These are phyloP conservation scores for Heliconius erato DNA, from an alignment of 2,888 invertebrate genomes.

Conservation along the genomic window DNA sequence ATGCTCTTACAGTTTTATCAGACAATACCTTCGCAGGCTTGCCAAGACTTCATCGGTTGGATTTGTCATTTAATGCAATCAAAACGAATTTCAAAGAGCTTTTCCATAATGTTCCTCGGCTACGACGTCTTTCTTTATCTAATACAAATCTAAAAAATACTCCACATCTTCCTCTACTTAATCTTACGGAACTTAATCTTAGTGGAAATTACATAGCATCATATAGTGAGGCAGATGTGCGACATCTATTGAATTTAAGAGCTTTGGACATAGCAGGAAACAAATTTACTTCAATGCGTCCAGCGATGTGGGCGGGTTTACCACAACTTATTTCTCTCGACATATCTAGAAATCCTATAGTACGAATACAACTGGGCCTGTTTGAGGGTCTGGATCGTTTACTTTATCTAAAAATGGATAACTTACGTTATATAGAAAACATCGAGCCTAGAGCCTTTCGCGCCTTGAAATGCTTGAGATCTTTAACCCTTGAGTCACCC, in stretches of 20 bases:
- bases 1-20: slow-evolving; percentile 91
- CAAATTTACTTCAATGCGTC: slow-evolving; percentile 88
- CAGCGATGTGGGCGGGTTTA: slow-evolving; percentile 88
- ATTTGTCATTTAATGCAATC: slow-evolving; percentile 90
- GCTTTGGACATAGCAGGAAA: slow-evolving; percentile 90
- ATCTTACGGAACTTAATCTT: slow-evolving; percentile 90
- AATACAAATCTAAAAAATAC: slow-evolving; percentile 88
- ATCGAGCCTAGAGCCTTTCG: slow-evolving; percentile 90
- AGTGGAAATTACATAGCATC: slow-evolving; percentile 89
- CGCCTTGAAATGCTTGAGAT: slow-evolving; percentile 87
- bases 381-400: slow-evolving; percentile 89
- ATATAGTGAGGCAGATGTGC: slow-evolving; percentile 87
- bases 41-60: slow-evolving; percentile 89
- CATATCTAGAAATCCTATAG: slow-evolving; percentile 91
- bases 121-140: slow-evolving; percentile 89
- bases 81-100: slow-evolving; percentile 93
- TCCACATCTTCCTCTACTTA: slow-evolving; percentile 88
- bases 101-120: slow-evolving; percentile 90
- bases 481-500: slow-evolving; percentile 88
- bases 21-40: slow-evolving; percentile 93
- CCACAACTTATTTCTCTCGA: slow-evolving; percentile 89
- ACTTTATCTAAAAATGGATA: slow-evolving; percentile 88
- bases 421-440: slow-evolving; percentile 87
- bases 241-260: slow-evolving; percentile 87
- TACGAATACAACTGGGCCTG: slow-evolving; percentile 87